Evolutionary conservation across 2,113 vertebrate species (phyloP).

Genomic region (Plectropomus leopardus): DNA sequence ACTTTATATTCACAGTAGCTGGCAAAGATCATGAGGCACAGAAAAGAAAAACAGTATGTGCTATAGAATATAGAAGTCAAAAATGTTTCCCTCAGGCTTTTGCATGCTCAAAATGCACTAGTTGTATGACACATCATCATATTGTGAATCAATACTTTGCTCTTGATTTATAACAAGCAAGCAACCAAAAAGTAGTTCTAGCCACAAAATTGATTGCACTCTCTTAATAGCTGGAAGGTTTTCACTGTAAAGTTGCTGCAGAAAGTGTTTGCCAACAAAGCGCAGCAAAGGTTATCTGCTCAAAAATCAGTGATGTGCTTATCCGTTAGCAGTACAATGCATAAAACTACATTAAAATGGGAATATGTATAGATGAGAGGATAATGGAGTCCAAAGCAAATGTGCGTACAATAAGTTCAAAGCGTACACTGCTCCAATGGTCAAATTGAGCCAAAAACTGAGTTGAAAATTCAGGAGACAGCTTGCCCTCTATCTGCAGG

Average conservation of each 20-base stretch:
- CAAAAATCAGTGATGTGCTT: neutral
- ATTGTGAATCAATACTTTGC: conserved; percentile 23
- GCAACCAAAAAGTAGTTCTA: neutral
- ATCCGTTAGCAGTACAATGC: neutral
- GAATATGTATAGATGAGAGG: neutral
- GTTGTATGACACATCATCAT: conserved; percentile 9
- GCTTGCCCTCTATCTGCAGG: neutral
- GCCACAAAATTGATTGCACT: conserved; percentile 1
- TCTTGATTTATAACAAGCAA: conserved; percentile 14
- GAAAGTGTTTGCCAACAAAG: neutral
- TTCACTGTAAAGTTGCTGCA: conserved; percentile 5
- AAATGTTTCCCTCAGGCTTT: neutral
- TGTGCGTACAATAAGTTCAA: neutral
- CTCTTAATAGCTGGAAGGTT: neutral
- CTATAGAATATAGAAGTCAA: neutral
- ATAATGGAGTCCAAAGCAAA: neutral
- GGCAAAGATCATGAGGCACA: neutral
- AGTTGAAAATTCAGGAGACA: conserved; percentile 1
- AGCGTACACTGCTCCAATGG: neutral
- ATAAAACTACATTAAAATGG: neutral
- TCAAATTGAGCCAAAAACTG: neutral
- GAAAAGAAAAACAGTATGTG: neutral
- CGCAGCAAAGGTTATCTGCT: conserved; percentile 10
- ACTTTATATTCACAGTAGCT: conserved; percentile 11
- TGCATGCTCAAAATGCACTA: conserved; percentile 12